Percentiles rank a stretch among this genome's conserved stretches.
Conservation (phyloP, 1,140 invertebrate species). For the Paraescarpia echinospica region DNA sequence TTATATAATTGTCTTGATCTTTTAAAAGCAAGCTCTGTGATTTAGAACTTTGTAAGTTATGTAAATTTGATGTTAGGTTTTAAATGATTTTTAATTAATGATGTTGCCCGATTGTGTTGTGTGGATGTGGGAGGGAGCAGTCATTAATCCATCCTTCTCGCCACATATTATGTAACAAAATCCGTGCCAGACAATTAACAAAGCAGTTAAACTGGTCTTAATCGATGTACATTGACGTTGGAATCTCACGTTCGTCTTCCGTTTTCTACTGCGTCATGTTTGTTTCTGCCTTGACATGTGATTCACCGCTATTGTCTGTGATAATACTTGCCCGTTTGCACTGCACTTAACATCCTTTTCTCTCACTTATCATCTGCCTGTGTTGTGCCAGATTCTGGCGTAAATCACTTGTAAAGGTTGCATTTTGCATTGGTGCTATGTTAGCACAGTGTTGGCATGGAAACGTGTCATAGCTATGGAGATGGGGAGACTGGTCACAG, state of each 20-base stretch:
- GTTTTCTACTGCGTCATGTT: neutral
- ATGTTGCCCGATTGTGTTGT: neutral
- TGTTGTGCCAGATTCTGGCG: neutral
- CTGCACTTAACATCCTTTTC: neutral
- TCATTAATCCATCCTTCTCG: neutral
- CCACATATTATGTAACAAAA: neutral
- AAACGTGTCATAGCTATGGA: neutral
- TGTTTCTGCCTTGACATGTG: neutral
- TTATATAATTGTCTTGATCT: neutral
- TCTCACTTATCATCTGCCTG: neutral
- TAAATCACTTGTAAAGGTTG: neutral
- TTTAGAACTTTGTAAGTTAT: neutral
- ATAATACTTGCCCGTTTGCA: neutral
- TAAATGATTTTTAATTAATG: neutral
- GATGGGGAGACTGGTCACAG: neutral
- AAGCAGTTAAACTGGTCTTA: neutral
- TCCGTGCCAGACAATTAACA: neutral
- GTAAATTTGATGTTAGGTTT: slow-evolving; percentile 6
- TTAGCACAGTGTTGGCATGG: neutral
- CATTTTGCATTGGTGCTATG: neutral
- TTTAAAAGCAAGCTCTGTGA: neutral
- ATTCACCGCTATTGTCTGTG: neutral
- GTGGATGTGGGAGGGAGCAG: neutral
- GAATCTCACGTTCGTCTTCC: neutral
- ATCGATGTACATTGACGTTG: neutral